Percentiles rank a stretch among this genome's conserved stretches.
Conservation (phyloP, 2,113 vertebrate genomes). For the Eretmochelys imbricata region DNA sequence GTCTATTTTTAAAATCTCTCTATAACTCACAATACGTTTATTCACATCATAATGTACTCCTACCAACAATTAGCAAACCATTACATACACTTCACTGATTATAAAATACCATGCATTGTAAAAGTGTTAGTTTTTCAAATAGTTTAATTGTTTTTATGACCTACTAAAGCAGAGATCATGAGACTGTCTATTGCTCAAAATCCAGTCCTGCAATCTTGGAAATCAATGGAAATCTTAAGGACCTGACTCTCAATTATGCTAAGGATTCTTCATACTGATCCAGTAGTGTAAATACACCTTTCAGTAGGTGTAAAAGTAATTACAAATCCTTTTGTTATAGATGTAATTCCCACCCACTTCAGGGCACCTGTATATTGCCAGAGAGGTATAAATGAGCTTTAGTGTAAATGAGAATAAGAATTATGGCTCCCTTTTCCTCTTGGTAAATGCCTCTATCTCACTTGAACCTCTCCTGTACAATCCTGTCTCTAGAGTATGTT, state of each 20-base stretch:
- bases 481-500: constrained; percentile 1
- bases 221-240: constrained; percentile 45
- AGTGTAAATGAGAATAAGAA: constrained; percentile 28
- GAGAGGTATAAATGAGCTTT: constrained; percentile 44
- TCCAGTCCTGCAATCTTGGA: constrained; percentile 40
- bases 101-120: constrained; percentile 26
- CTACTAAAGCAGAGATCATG: not conserved
- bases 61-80: constrained; percentile 57
- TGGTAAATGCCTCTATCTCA: not conserved
- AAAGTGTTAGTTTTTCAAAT: constrained; percentile 28
- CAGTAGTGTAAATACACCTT: constrained; percentile 62
- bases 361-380: constrained; percentile 45
- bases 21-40: not conserved
- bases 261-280: constrained; percentile 54
- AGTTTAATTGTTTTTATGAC: constrained; percentile 50
- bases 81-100: constrained; percentile 4
- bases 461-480: not conserved
- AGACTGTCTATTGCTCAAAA: constrained; percentile 43
- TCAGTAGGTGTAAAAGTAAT: constrained; percentile 64
- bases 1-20: not conserved
- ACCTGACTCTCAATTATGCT: constrained; percentile 42
- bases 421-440: constrained; percentile 38
- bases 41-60: not conserved
- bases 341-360: constrained; percentile 60
- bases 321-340: constrained; percentile 62